These are phyloP conservation scores for Agelastica alni DNA, from an alignment of 2,888 invertebrate genomes.

Conservation along the genomic window DNA sequence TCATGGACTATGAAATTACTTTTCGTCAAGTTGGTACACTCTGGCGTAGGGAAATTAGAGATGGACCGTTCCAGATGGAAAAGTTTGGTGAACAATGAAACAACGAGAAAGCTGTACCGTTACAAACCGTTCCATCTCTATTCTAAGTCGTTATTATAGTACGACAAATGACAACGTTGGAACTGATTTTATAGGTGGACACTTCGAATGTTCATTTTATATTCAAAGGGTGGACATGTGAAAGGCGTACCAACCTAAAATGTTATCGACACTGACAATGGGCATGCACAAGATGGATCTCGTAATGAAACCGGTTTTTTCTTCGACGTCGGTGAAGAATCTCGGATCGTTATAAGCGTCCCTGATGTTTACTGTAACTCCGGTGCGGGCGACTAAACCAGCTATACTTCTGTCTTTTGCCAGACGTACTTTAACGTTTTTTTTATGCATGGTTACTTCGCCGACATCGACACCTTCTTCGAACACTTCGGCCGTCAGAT, in stretches of 20 bases:
- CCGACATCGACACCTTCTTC: slow-evolving; percentile 60
- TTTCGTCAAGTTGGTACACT: too few species aligned
- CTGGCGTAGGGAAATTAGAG: too few species aligned
- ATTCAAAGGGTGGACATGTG: too few species aligned
- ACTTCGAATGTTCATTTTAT: too few species aligned
- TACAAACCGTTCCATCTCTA: too few species aligned
- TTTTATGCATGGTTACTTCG: slow-evolving; percentile 57
- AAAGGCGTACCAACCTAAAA: slow-evolving; percentile 43
- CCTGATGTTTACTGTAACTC: slow-evolving; percentile 58
- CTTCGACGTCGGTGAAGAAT: slow-evolving; percentile 61
- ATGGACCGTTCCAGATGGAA: too few species aligned
- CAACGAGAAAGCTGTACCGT: too few species aligned
- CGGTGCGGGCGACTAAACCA: slow-evolving; percentile 60
- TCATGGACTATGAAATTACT: too few species aligned
- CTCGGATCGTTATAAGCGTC: slow-evolving; percentile 63
- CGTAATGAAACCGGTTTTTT: slow-evolving; percentile 62
- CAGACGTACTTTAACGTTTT: slow-evolving; percentile 61
- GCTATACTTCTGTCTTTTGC: slow-evolving; percentile 60
- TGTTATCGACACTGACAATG: slow-evolving; percentile 57
- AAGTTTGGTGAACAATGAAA: too few species aligned
- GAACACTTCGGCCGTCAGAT: slow-evolving; percentile 62
- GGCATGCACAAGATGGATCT: slow-evolving; percentile 63
- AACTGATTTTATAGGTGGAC: too few species aligned
- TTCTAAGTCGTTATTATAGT: too few species aligned
- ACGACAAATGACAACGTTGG: too few species aligned